These are phyloP conservation scores for Upupa epops DNA, from an alignment of 2,113 vertebrate species.

Conservation along the genomic window DNA sequence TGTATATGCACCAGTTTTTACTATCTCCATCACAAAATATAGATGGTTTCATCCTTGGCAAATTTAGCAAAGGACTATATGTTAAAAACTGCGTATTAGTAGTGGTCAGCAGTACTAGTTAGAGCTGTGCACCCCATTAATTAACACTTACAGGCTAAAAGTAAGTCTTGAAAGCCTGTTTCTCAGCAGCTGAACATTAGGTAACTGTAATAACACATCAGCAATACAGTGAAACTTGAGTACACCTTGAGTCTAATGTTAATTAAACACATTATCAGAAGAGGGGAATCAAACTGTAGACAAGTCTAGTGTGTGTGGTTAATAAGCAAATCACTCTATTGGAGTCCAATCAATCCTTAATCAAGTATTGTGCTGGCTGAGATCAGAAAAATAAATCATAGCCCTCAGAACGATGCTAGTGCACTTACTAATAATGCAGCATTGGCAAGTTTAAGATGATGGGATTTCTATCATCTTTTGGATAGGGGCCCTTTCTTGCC, in stretches of 20 bases:
- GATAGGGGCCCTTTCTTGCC: not conserved
- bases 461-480: not conserved
- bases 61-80: not conserved
- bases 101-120: not conserved
- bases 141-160: not conserved
- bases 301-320: not conserved
- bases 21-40: not conserved
- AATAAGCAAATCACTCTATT: not conserved
- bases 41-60: not conserved
- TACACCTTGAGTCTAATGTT: not conserved
- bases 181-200: not conserved
- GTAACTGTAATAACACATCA: not conserved
- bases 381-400: not conserved
- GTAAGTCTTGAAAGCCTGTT: not conserved
- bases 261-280: not conserved
- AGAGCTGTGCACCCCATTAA: rapidly evolving
- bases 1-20: not conserved
- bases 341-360: not conserved
- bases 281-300: not conserved
- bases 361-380: not conserved
- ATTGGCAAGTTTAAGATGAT: not conserved
- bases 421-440: not conserved
- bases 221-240: not conserved
- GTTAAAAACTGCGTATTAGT: not conserved
- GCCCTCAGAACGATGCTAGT: not conserved